These are phyloP conservation scores for Elmis aenea DNA, from an alignment of 2,888 invertebrate genomes.

Conservation along the genomic window DNA sequence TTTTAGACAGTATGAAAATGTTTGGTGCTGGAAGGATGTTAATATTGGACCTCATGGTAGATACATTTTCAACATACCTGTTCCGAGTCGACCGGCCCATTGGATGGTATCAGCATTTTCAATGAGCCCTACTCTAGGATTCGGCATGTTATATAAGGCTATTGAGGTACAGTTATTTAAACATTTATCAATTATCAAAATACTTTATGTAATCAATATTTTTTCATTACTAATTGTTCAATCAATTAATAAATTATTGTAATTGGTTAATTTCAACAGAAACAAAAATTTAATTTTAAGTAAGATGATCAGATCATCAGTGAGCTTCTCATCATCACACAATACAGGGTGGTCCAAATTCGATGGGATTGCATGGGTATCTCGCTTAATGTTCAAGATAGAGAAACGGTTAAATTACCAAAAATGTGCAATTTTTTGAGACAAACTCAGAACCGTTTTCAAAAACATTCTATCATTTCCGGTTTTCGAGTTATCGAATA, in stretches of 20 bases:
- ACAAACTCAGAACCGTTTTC: too few relatives aligned
- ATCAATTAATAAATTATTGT: conserved; percentile 1
- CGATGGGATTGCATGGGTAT: too few relatives aligned
- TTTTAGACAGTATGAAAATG: conserved; percentile 87
- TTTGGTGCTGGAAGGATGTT: conserved; percentile 93
- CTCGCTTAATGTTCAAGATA: too few relatives aligned
- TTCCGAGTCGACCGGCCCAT: conserved; percentile 78
- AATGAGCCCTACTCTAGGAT: conserved; percentile 79
- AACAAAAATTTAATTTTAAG: too few relatives aligned
- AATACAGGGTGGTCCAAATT: too few relatives aligned
- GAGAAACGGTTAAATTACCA: too few relatives aligned
- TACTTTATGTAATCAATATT: neutral
- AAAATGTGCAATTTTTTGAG: too few relatives aligned
- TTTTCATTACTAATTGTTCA: neutral
- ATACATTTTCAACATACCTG: conserved; percentile 78
- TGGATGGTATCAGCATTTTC: conserved; percentile 94
- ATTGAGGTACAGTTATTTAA: too few relatives aligned
- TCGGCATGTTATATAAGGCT: conserved; percentile 79
- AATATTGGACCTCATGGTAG: conserved; percentile 90
- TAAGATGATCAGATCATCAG: too few relatives aligned
- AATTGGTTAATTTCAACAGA: neutral
- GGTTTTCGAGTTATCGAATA: too few relatives aligned
- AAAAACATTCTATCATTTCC: too few relatives aligned
- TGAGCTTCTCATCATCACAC: too few relatives aligned
- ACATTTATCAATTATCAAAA: conserved; percentile 25